Conservation (phyloP, 2,797 vertebrate species). For the Acestrorhynchus altus region DNA sequence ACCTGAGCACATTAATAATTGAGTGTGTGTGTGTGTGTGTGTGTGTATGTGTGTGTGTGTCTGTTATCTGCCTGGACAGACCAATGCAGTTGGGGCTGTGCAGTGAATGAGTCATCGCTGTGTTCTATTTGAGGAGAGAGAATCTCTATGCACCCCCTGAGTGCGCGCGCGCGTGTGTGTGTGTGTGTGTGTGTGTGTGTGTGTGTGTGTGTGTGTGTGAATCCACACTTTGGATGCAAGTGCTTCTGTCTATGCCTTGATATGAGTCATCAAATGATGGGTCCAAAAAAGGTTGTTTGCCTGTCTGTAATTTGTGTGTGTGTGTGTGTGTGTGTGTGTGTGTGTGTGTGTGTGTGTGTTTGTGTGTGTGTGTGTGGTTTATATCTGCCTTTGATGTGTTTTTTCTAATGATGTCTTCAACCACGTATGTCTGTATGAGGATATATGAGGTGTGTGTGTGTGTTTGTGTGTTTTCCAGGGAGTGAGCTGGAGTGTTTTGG, state of each 20-base stretch:
- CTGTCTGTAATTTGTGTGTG: conserved; percentile 35
- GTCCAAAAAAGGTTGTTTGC: conserved; percentile 50
- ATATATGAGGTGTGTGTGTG: conserved; percentile 6
- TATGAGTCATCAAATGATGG: conserved; percentile 56
- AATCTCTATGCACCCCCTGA: conserved; percentile 65
- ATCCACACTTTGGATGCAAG: conserved; percentile 51
- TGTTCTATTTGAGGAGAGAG: conserved; percentile 79
- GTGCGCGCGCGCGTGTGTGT: conserved; percentile 17
- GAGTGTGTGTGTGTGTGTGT: conserved; percentile 19
- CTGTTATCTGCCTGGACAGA: conserved; percentile 52
- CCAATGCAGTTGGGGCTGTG: conserved; percentile 59
- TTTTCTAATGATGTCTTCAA: conserved; percentile 1
- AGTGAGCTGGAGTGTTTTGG: no score
- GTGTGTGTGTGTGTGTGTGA: conserved; percentile 33
- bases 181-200: conserved; percentile 34
- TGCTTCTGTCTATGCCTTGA: conserved; percentile 53
- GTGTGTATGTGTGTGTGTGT: conserved; percentile 20
- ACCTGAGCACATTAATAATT: no score
- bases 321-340: conserved; percentile 28
- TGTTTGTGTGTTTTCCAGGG: conserved; percentile 5
- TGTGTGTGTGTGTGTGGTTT: conserved; percentile 24
- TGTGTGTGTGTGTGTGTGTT: conserved; percentile 37
- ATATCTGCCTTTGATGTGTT: conserved; percentile 7
- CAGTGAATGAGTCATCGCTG: conserved; percentile 60
- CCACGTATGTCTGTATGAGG: conserved; percentile 1